Evolutionary conservation across 2,888 invertebrate genomes (phyloP).

Genomic region (Sclerodermus sp.): DNA sequence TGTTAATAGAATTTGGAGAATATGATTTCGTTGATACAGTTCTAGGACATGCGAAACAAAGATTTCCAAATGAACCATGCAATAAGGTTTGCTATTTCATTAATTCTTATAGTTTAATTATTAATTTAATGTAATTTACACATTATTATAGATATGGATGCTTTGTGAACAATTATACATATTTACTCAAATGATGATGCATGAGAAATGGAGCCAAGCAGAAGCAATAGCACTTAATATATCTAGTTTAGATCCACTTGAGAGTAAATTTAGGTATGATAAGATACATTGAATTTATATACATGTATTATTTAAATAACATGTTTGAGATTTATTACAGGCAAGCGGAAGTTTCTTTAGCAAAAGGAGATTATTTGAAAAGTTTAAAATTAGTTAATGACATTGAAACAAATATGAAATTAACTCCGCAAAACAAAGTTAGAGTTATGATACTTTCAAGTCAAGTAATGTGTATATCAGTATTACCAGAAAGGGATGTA

Average conservation of each 20-base stretch:
- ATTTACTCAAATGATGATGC: slow-evolving; percentile 58
- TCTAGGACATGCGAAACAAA: slow-evolving; percentile 65
- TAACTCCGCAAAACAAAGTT: slow-evolving; percentile 58
- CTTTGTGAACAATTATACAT: slow-evolving; percentile 65
- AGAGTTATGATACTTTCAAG: slow-evolving; percentile 72
- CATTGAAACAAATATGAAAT: slow-evolving; percentile 35
- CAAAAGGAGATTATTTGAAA: slow-evolving; percentile 53
- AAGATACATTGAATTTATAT: background rate
- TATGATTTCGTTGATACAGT: slow-evolving; percentile 63
- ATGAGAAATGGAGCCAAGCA: slow-evolving; percentile 60
- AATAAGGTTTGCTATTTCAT: slow-evolving; percentile 36
- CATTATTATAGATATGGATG: slow-evolving; percentile 67
- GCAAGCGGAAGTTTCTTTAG: slow-evolving; percentile 52
- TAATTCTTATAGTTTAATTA: background rate
- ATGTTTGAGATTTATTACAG: slow-evolving; percentile 34
- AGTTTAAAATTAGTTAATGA: slow-evolving; percentile 39
- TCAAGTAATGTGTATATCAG: slow-evolving; percentile 64
- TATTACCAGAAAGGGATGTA: slow-evolving; percentile 63
- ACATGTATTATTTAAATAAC: background rate
- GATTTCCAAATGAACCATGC: slow-evolving; percentile 67
- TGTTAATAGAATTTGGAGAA: slow-evolving; percentile 63
- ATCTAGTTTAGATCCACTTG: slow-evolving; percentile 58
- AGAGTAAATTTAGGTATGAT: slow-evolving; percentile 57
- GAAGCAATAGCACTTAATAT: slow-evolving; percentile 59
- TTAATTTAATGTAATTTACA: background rate